A percentile compares a stretch with the other conserved stretches of the same genome.
Conservation (phyloP, 1,140 invertebrate species). For the Drosophila sulfurigaster region DNA sequence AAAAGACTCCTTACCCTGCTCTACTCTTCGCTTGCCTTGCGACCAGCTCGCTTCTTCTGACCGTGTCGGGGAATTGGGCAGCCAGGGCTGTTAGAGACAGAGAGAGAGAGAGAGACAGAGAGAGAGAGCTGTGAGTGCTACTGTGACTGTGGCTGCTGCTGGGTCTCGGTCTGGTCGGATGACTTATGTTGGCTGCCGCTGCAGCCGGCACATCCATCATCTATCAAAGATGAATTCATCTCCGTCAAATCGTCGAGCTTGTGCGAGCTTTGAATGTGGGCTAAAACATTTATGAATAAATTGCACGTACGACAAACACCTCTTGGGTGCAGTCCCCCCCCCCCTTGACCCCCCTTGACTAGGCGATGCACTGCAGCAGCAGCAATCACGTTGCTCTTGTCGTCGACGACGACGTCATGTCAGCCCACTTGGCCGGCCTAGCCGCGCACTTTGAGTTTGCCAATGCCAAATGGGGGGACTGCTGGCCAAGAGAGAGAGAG, state of each 20-base stretch:
- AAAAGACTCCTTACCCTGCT: conserved; percentile 57
- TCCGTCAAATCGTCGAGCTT: conserved; percentile 73
- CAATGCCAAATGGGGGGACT: conserved; percentile 37
- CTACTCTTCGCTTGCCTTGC: conserved; percentile 10
- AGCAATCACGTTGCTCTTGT: not conserved
- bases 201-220: conserved; percentile 83
- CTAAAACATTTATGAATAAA: conserved; percentile 83
- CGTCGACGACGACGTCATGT: conserved; percentile 35
- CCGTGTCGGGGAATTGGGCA: conserved; percentile 33
- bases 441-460: conserved; percentile 25
- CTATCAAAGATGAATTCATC: conserved; percentile 83
- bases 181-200: conserved; percentile 79
- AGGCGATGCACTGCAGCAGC: conserved; percentile 21
- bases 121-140: conserved; percentile 3
- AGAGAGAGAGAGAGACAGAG: no score
- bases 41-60: conserved; percentile 25
- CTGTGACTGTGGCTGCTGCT: conserved; percentile 1
- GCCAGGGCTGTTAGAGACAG: not conserved
- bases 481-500: conserved; percentile 9
- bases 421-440: conserved; percentile 51
- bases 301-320: conserved; percentile 68
- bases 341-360: not conserved
- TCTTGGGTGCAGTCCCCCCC: conserved; percentile 15
- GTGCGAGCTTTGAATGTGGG: conserved; percentile 69
- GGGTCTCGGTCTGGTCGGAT: conserved; percentile 25